These are phyloP conservation scores for Drosophila ustulata DNA, from an alignment of 2,888 invertebrate species.

Conservation along the genomic window DNA sequence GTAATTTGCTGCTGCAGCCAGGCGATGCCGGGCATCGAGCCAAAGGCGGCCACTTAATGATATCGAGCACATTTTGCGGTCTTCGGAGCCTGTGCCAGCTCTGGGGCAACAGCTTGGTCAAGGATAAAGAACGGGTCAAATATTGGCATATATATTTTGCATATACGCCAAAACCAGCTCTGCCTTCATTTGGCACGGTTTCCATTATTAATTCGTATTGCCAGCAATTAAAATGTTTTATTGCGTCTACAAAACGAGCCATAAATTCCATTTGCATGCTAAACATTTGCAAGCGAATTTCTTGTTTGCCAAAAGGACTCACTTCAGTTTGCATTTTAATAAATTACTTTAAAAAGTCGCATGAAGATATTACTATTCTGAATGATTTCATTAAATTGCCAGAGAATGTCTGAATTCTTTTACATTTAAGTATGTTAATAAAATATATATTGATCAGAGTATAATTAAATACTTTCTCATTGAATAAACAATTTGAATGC, in stretches of 20 bases:
- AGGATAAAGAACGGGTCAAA: constrained; percentile 45
- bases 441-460: too few relatives aligned
- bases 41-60: constrained; percentile 59
- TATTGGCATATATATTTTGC: constrained; percentile 31
- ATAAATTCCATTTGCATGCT: not conserved
- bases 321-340: too few relatives aligned
- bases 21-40: constrained; percentile 22
- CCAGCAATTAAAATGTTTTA: constrained; percentile 7
- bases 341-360: too few relatives aligned
- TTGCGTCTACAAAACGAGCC: not conserved
- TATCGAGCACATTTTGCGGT: constrained; percentile 47
- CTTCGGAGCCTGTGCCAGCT: constrained; percentile 21
- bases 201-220: constrained; percentile 1
- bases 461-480: too few relatives aligned
- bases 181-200: not conserved
- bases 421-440: too few relatives aligned
- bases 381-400: too few relatives aligned
- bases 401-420: too few relatives aligned
- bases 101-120: constrained; percentile 38
- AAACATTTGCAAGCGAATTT: not conserved
- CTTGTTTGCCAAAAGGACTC: not conserved
- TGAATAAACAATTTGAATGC: too few relatives aligned
- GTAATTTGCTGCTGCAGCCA: not conserved
- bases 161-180: not conserved
- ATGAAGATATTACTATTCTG: too few relatives aligned